These are phyloP conservation scores for Nemapogon koenigi DNA, from an alignment of 2,888 invertebrate genomes.

Conservation along the genomic window DNA sequence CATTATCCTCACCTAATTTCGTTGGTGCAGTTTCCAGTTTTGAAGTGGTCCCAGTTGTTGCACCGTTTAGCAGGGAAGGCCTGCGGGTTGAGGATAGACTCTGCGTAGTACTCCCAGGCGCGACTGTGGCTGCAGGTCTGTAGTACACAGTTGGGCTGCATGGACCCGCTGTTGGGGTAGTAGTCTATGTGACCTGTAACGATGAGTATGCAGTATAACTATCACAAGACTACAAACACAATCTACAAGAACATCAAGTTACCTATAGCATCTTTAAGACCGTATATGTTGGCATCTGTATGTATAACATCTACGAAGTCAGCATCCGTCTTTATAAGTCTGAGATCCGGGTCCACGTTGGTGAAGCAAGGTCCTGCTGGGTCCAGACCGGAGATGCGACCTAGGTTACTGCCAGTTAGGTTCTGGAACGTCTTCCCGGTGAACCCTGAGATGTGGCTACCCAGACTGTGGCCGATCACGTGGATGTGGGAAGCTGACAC, in stretches of 20 bases:
- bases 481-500: too few relatives aligned
- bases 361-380: conserved; percentile 55
- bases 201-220: too few relatives aligned
- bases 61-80: conserved; percentile 34
- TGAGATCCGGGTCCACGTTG: conserved; percentile 24
- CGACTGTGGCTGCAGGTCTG: conserved; percentile 48
- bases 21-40: conserved; percentile 23
- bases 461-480: conserved; percentile 50
- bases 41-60: conserved; percentile 28
- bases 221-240: too few relatives aligned
- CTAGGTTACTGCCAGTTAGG: conserved; percentile 26
- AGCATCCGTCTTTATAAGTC: conserved; percentile 33
- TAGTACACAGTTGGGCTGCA: conserved; percentile 42
- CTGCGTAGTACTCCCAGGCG: conserved; percentile 32
- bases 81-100: conserved; percentile 24
- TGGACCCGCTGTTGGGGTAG: conserved; percentile 41
- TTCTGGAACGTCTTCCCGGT: conserved; percentile 33
- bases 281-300: conserved; percentile 39
- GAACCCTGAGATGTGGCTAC: conserved; percentile 43
- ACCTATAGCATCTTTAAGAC: conserved; percentile 36
- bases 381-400: conserved; percentile 42
- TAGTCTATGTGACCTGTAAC: conserved; percentile 44
- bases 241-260: neutral
- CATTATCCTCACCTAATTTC: conserved; percentile 27
- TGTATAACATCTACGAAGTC: conserved; percentile 43